Percentiles rank a stretch among this genome's conserved stretches.
Conservation (phyloP, 2,888 invertebrate species). For the Pseudanteris insignis region DNA sequence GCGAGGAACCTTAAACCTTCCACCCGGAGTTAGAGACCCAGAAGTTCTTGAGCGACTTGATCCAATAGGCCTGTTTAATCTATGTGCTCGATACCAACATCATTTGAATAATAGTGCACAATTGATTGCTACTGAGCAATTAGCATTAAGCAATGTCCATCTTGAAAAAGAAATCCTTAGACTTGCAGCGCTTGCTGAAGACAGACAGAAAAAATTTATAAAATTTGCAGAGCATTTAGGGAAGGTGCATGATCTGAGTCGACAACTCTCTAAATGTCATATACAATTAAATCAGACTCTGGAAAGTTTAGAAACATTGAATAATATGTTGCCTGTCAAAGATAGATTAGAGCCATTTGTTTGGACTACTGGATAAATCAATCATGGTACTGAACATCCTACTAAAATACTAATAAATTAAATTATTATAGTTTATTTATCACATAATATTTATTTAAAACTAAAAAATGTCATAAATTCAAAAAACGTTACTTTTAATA, state of each 20-base stretch:
- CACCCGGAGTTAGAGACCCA: conserved; percentile 82
- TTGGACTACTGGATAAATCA: conserved; percentile 78
- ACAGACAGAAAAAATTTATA: conserved; percentile 84
- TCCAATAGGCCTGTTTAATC: conserved; percentile 75
- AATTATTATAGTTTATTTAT: no score
- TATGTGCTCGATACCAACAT: conserved; percentile 84
- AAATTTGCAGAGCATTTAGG: conserved; percentile 87
- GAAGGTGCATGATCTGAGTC: conserved; percentile 83
- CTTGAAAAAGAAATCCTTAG: conserved; percentile 79
- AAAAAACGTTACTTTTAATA: no score
- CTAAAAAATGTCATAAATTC: no score
- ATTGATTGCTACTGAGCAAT: conserved; percentile 82
- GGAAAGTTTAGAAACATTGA: conserved; percentile 85
- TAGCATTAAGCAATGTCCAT: conserved; percentile 73
- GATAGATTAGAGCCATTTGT: conserved; percentile 88
- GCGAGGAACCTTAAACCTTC: conserved; percentile 85
- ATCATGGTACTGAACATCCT: no score
- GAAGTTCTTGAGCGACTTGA: conserved; percentile 85
- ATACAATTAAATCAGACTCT: conserved; percentile 84
- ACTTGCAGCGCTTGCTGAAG: conserved; percentile 76
- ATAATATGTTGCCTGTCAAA: conserved; percentile 81
- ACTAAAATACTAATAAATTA: no score
- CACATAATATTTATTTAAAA: no score
- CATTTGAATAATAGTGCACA: conserved; percentile 86
- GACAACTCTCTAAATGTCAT: conserved; percentile 84